Conservation (phyloP, 2,888 invertebrate genomes). For the Epistrophella euchroma region DNA sequence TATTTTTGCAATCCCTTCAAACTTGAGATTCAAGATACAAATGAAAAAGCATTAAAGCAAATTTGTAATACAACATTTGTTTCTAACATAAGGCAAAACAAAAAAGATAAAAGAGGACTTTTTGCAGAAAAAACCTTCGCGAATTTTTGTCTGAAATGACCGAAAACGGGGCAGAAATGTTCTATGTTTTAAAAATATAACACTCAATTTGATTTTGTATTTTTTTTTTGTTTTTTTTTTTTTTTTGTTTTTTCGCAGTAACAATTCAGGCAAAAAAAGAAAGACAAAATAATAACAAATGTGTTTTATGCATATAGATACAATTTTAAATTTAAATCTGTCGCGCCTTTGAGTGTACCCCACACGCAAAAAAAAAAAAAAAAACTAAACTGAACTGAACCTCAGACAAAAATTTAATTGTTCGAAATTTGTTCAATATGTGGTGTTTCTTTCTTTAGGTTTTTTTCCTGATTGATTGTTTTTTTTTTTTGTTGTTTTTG, state of each 20-base stretch:
- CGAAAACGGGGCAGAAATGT: slow-evolving; percentile 23
- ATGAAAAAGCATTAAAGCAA: background rate
- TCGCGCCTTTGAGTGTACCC: slow-evolving; percentile 44
- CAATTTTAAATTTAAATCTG: slow-evolving; percentile 58
- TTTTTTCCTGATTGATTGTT: background rate
- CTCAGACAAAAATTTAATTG: slow-evolving; percentile 25
- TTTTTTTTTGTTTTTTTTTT: background rate
- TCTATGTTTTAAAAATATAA: slow-evolving; percentile 32
- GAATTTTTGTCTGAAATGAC: slow-evolving; percentile 2
- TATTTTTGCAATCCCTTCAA: slow-evolving; percentile 3
- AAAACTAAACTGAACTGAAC: slow-evolving; percentile 8
- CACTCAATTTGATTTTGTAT: slow-evolving; percentile 6
- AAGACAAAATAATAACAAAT: slow-evolving; percentile 11
- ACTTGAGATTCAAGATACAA: slow-evolving; percentile 34
- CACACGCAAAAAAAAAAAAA: slow-evolving; percentile 45
- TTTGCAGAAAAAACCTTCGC: slow-evolving; percentile 10
- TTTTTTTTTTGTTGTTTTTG: slow-evolving; percentile 19
- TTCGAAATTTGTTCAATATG: slow-evolving; percentile 31
- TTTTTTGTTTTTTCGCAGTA: slow-evolving; percentile 13
- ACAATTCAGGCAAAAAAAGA: slow-evolving; percentile 12
- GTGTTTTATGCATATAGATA: slow-evolving; percentile 1
- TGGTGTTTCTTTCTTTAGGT: slow-evolving; percentile 2
- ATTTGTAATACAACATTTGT: background rate
- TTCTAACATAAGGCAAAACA: background rate
- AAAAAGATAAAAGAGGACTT: slow-evolving; percentile 3